A percentile compares a stretch with the other conserved stretches of the same genome.
These are phyloP conservation scores for Lytechinus pictus DNA, from an alignment of 35 echinoderm and acorn worm genomes.

Conservation along the genomic window DNA sequence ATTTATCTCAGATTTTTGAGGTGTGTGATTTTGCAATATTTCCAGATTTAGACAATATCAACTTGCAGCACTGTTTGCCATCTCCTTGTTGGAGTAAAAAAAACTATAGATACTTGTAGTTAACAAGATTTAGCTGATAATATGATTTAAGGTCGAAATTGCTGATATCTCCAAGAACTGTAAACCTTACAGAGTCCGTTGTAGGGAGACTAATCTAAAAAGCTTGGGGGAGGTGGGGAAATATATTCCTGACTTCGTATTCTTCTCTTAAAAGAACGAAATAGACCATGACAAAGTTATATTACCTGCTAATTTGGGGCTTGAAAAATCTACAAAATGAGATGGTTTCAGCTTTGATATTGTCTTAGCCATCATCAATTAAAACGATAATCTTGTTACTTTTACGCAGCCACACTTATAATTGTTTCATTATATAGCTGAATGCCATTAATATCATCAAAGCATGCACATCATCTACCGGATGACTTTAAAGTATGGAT, in stretches of 20 bases:
- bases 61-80: background rate
- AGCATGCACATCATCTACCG: background rate
- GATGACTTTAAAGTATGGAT: background rate
- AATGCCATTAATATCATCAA: background rate
- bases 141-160: too few species aligned
- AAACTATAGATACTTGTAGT: too few species aligned
- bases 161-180: background rate
- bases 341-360: background rate
- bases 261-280: background rate
- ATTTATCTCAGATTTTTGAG: too few species aligned
- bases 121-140: too few species aligned
- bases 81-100: background rate
- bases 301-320: background rate
- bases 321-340: background rate
- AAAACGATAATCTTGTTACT: background rate
- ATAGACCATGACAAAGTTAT: background rate
- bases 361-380: background rate
- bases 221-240: background rate
- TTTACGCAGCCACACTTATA: background rate
- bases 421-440: background rate
- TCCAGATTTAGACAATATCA: background rate
- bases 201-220: background rate
- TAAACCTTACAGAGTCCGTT: background rate
- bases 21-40: background rate
- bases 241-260: background rate